Evolutionary conservation across 2,888 invertebrate species (phyloP).

Genomic region (Spilarctia lutea): DNA sequence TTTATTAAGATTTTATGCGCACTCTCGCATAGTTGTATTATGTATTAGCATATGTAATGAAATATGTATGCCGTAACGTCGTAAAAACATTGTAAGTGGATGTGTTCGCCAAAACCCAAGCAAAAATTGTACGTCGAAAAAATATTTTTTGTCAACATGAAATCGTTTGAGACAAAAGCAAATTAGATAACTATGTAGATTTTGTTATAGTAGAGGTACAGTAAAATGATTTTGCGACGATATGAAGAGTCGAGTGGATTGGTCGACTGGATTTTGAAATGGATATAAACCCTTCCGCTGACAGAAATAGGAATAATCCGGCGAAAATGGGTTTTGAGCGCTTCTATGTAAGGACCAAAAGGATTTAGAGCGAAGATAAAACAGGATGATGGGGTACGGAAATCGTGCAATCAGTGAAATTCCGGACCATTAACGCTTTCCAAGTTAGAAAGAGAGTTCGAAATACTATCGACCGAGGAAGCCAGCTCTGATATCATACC

Average conservation of each 20-base stretch:
- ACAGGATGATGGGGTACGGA: slow-evolving; percentile 55
- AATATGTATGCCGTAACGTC: slow-evolving; percentile 61
- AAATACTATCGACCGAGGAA: slow-evolving; percentile 20
- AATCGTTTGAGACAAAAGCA: slow-evolving; percentile 24
- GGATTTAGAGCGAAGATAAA: slow-evolving; percentile 51
- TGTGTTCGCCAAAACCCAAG: slow-evolving; percentile 41
- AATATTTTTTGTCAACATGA: slow-evolving; percentile 15
- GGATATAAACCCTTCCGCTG: slow-evolving; percentile 41
- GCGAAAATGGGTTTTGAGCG: slow-evolving; percentile 39
- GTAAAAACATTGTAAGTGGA: slow-evolving; percentile 50
- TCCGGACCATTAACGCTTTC: slow-evolving; percentile 56
- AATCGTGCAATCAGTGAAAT: slow-evolving; percentile 64
- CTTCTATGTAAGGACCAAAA: slow-evolving; percentile 46
- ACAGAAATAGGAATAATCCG: slow-evolving; percentile 48
- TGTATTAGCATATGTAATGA: slow-evolving; percentile 58
- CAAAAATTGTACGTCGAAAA: slow-evolving; percentile 23
- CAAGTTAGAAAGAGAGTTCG: slow-evolving; percentile 23
- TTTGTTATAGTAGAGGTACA: neutral
- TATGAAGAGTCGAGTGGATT: slow-evolving; percentile 28
- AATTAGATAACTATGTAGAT: slow-evolving; percentile 18
- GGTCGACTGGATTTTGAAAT: slow-evolving; percentile 34
- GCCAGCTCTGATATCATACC: neutral
- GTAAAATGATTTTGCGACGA: slow-evolving; percentile 34
- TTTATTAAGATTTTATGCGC: slow-evolving; percentile 63
- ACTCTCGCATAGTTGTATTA: slow-evolving; percentile 53